Evolutionary conservation across 2,113 vertebrate species (phyloP).

Genomic region (Syngnathoides biaculeatus): DNA sequence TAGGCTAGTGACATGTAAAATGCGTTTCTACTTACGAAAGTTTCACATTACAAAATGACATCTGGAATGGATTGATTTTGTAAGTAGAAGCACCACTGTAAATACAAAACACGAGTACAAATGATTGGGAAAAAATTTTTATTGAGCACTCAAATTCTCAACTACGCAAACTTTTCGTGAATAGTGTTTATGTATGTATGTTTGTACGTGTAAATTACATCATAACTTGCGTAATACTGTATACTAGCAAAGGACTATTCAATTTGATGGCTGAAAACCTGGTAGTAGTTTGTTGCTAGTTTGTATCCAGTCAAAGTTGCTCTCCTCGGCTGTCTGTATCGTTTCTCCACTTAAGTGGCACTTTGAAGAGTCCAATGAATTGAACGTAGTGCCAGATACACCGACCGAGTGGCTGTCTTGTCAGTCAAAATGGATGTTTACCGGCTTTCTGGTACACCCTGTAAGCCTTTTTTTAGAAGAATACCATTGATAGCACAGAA

Average conservation of each 20-base stretch:
- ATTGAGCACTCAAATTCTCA: too few species aligned
- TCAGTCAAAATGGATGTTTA: conserved; percentile 50
- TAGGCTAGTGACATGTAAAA: too few species aligned
- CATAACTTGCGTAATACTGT: not conserved
- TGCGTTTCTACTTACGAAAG: too few species aligned
- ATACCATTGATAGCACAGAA: conserved; percentile 22
- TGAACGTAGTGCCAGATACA: conserved; percentile 43
- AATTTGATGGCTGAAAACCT: not conserved
- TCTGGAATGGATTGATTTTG: too few species aligned
- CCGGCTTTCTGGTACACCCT: conserved; percentile 47
- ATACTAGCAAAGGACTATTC: not conserved
- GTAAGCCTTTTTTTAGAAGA: conserved; percentile 41
- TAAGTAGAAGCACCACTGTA: too few species aligned
- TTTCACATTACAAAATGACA: too few species aligned
- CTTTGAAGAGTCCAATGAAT: conserved; percentile 65
- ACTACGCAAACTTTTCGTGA: too few species aligned
- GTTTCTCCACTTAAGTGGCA: conserved; percentile 60
- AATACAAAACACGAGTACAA: too few species aligned
- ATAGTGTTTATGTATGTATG: too few species aligned
- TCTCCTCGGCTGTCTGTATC: conserved; percentile 58
- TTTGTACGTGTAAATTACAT: not conserved
- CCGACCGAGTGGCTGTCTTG: conserved; percentile 52
- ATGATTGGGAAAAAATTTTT: too few species aligned
- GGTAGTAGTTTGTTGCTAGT: conserved; percentile 29
- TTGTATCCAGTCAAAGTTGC: conserved; percentile 59